A percentile compares a stretch with the other conserved stretches of the same genome.
Conservation (phyloP, 1,140 invertebrate species). For the Papilio polyxenes region DNA sequence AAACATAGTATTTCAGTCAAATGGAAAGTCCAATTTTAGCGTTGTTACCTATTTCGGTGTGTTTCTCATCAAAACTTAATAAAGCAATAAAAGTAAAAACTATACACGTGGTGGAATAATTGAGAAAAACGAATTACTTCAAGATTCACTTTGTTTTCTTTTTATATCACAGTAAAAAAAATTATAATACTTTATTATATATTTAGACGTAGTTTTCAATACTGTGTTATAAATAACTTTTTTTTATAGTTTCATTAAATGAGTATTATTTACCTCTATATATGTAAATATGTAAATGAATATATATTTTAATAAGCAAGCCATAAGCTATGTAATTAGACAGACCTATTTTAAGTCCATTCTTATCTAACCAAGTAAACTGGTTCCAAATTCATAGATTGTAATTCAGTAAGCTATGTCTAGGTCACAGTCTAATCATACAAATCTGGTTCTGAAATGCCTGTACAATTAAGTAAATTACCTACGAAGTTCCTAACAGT, state of each 20-base stretch:
- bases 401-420: constrained; percentile 35
- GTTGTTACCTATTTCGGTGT: not conserved
- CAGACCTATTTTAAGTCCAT: not conserved
- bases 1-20: not conserved
- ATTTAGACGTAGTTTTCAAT: too few relatives aligned
- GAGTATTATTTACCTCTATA: too few relatives aligned
- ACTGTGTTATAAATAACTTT: too few relatives aligned
- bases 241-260: not conserved
- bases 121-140: not conserved
- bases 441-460: constrained; percentile 29
- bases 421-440: constrained; percentile 30
- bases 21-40: not conserved
- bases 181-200: too few relatives aligned
- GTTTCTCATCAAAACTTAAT: not conserved
- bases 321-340: not conserved
- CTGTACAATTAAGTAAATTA: constrained; percentile 18
- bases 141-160: not conserved
- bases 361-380: constrained; percentile 19
- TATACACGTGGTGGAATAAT: not conserved
- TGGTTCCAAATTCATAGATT: constrained; percentile 32
- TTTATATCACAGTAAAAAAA: not conserved
- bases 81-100: not conserved
- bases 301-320: not conserved
- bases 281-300: too few relatives aligned
- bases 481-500: not conserved